Base-by-base conservation (phyloP, 2,113 vertebrate species). In the Takifugu bimaculatus region DNA sequence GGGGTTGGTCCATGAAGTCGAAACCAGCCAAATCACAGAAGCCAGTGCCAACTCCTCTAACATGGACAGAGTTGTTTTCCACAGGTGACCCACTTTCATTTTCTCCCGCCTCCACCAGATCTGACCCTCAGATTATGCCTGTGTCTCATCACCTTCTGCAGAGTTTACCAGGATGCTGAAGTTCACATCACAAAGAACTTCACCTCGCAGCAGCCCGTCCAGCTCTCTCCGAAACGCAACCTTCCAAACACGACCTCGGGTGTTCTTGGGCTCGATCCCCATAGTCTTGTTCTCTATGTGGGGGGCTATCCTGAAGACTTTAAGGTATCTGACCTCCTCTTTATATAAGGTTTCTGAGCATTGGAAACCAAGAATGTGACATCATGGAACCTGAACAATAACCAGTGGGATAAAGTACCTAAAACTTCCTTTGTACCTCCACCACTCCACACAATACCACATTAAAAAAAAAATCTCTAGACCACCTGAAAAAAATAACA, bases 121-220 rank as follows among this genome's bases (percentile, higher is more conserved):
- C 7, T n/a, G 10, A 7, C 35, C 6, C 35, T 39, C 10, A 26
- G 25, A 2, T 50, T 20, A 50, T 10, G 26, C 12, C 10, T 50
- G 44, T 26, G 49, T 50, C 15, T 2, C 9, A 20, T 20, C 1
- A 20, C 13, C 59, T 10, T 63, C 69, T 55, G 83, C 82, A 96
- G 94, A 88, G 91, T 94, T 84, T 96, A 94, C 79, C 94, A 95
- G 70, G 92, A 94, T 64, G 91, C 87, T 55, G 90, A 87, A 50
- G 83, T 96, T 45, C 90, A 81, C 76, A 89, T 93, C 63, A 90
- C 87, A 13, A 69, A 72, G 81, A 71, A 65, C 70, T 92, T 88
- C 69, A 91, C 85, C 3, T 92, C 92, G 15, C 0, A 6, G 73
- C 79, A 71, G 29, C 82, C 88, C 1, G 4, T 45, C 44, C 0